phyloP scores from a whole-genome alignment of 2,888 invertebrate genomes.

The Caenorhabditis doughertyi region DNA sequence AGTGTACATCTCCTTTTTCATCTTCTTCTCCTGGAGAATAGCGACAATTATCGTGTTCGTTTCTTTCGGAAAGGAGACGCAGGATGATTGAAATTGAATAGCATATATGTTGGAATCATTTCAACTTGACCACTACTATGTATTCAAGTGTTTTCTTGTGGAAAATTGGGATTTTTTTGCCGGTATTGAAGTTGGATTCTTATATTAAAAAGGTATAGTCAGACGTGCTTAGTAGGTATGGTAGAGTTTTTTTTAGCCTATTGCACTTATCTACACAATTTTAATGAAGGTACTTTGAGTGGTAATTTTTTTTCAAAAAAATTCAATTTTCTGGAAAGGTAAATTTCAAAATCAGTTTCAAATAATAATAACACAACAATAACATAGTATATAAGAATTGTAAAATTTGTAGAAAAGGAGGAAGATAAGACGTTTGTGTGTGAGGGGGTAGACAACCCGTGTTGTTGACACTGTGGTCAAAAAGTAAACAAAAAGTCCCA shows the following conservation, averaged over 20 bases:
- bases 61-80: slow-evolving; percentile 8
- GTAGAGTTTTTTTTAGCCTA: no score
- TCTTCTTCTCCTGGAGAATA: slow-evolving; percentile 3
- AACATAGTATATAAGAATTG: slow-evolving; percentile 19
- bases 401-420: background rate
- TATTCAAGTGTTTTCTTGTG: background rate
- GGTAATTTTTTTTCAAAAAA: background rate
- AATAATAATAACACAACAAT: slow-evolving; percentile 2
- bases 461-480: slow-evolving; percentile 59
- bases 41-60: slow-evolving; percentile 8
- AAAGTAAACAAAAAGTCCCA: slow-evolving; percentile 48
- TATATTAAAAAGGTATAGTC: no score
- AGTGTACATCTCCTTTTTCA: slow-evolving; percentile 2
- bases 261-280: no score
- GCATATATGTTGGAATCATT: background rate
- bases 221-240: no score
- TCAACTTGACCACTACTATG: background rate
- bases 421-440: slow-evolving; percentile 10
- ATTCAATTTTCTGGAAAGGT: no score
- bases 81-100: background rate
- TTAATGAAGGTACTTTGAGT: background rate
- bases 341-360: background rate
- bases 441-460: slow-evolving; percentile 29
- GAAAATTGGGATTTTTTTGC: background rate
- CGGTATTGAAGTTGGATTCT: no score